These are phyloP conservation scores for Lates calcarifer DNA, from an alignment of 2,113 vertebrate genomes.

Conservation along the genomic window DNA sequence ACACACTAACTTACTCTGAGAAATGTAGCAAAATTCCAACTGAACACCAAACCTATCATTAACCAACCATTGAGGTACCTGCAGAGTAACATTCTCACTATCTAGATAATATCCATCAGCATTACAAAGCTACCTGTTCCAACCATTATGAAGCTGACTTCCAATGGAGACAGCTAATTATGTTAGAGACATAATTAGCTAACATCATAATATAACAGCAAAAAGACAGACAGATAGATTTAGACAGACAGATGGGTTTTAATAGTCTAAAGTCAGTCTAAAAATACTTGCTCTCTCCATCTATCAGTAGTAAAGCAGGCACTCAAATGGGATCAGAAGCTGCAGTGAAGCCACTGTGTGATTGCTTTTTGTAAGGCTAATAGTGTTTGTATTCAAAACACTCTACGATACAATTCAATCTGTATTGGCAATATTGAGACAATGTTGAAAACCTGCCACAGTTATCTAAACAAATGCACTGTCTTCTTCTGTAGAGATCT, in stretches of 20 bases:
- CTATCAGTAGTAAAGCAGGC: constrained; percentile 26
- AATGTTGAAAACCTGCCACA: neutral
- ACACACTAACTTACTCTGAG: neutral
- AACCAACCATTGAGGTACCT: neutral
- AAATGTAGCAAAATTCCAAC: neutral
- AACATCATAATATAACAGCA: neutral
- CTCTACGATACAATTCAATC: constrained; percentile 43
- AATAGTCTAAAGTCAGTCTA: neutral
- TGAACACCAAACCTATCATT: neutral
- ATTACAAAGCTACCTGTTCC: neutral
- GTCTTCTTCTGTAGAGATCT: neutral
- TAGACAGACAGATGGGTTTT: neutral
- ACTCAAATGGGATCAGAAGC: constrained; percentile 26
- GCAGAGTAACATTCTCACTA: neutral
- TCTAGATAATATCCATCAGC: neutral
- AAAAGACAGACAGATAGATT: neutral
- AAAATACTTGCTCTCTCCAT: constrained; percentile 21
- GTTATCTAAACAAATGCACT: neutral
- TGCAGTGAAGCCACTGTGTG: constrained; percentile 13
- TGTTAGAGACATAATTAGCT: neutral
- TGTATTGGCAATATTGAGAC: constrained; percentile 33
- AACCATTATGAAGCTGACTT: neutral
- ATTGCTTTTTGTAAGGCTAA: constrained; percentile 29
- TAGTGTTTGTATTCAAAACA: constrained; percentile 42
- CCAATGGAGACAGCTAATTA: neutral